Evolutionary conservation across 1,140 invertebrate species (phyloP).

Genomic region (Drosophila grimshawi): DNA sequence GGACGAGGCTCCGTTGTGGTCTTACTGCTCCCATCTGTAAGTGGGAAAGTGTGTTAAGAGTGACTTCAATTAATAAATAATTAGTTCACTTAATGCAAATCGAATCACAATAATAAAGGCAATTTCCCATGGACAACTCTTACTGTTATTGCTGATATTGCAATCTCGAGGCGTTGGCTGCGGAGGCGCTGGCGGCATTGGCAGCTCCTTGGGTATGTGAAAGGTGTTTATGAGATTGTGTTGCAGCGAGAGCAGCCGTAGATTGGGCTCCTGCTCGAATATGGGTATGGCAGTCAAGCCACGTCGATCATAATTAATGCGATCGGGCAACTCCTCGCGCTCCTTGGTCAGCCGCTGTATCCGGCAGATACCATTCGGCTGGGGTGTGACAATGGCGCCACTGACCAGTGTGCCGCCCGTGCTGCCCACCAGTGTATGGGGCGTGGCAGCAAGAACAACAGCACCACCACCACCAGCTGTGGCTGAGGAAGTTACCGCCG

Average conservation of each 20-base stretch:
- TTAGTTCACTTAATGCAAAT: no score
- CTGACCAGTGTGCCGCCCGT: slow-evolving; percentile 74
- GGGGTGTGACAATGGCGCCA: slow-evolving; percentile 74
- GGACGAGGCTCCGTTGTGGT: slow-evolving; percentile 36
- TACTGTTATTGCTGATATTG: slow-evolving; percentile 37
- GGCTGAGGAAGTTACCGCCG: slow-evolving; percentile 10
- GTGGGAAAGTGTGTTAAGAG: no score
- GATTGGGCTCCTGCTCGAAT: slow-evolving; percentile 90
- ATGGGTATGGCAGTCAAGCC: slow-evolving; percentile 91
- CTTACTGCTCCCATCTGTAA: slow-evolving; percentile 8
- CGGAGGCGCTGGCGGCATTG: slow-evolving; percentile 21
- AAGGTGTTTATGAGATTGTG: slow-evolving; percentile 94
- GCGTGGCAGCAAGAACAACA: slow-evolving; percentile 39
- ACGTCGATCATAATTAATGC: slow-evolving; percentile 91
- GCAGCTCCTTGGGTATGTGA: slow-evolving; percentile 83
- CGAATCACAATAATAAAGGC: background rate
- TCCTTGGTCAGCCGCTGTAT: slow-evolving; percentile 88
- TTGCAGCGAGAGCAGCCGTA: slow-evolving; percentile 94
- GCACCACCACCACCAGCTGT: background rate
- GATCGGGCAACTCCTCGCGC: slow-evolving; percentile 90
- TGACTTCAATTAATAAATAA: no score
- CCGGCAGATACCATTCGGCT: slow-evolving; percentile 85
- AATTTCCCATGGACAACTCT: background rate
- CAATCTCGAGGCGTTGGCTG: slow-evolving; percentile 47
- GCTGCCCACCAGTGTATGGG: slow-evolving; percentile 62